Evolutionary conservation across 2,888 invertebrate genomes (phyloP).

Genomic region (Cerceris rybyensis): DNA sequence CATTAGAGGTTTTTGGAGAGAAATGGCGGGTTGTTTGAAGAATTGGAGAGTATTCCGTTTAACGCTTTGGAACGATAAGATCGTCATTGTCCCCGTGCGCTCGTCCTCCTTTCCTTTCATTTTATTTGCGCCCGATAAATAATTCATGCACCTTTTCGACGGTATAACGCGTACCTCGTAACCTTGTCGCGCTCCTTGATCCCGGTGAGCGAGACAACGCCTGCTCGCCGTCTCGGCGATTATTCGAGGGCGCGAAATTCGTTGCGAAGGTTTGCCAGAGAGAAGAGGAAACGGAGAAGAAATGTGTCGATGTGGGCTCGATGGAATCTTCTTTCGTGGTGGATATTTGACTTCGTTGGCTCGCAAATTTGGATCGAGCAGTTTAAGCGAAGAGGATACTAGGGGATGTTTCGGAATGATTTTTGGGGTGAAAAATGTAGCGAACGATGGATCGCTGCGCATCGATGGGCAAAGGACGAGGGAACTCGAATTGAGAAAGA

Average conservation of each 20-base stretch:
- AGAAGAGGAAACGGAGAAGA: neutral
- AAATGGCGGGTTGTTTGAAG: too few species aligned
- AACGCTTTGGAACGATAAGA: constrained; percentile 54
- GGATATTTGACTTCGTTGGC: too few species aligned
- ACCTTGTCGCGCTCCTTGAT: constrained; percentile 68
- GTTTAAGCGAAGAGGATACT: too few species aligned
- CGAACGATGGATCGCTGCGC: neutral
- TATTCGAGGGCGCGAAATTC: constrained; percentile 51
- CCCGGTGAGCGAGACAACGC: constrained; percentile 55
- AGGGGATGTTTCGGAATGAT: constrained; percentile 6
- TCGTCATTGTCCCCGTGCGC: constrained; percentile 53
- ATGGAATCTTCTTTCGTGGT: too few species aligned
- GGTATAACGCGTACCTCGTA: constrained; percentile 60
- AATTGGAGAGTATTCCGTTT: constrained; percentile 41
- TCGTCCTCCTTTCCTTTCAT: constrained; percentile 54
- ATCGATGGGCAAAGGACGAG: neutral
- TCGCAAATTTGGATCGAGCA: too few species aligned
- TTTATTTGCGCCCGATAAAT: constrained; percentile 66
- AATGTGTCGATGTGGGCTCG: constrained; percentile 1
- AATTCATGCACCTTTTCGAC: constrained; percentile 69
- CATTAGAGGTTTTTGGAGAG: too few species aligned
- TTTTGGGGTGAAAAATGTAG: too few species aligned
- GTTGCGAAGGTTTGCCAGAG: constrained; percentile 29
- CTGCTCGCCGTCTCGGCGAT: constrained; percentile 37
- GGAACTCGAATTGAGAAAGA: neutral